Evolutionary conservation across 1,140 invertebrate genomes (phyloP), one percentile per base, ranked within the genome.

Genomic region (Bombus difficillimus): DNA sequence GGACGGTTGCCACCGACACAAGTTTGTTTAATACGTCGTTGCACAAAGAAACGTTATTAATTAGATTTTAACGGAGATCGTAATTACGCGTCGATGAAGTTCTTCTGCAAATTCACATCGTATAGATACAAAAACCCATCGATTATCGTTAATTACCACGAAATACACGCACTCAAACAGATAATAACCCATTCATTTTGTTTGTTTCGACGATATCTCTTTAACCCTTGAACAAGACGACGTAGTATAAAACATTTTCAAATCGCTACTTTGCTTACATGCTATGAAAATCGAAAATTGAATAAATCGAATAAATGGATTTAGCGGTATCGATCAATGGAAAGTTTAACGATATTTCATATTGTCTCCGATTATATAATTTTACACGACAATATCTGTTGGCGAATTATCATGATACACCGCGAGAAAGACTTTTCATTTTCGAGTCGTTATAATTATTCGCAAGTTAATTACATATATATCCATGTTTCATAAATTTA

Each of bases 311-410:
- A 47, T 18, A 47, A 47, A 43, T 39, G 22, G 25, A 32, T 81
- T 22, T 5, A 59, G 15, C 41, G 13, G 37, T 34, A 82, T 82
- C 12, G 43, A n/a, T 83, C 59, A 57, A 83, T 83, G 53, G 62
- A 69, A 68, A 68, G 74, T 83, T 62, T 0, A 3, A 15, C 59
- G 25, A 62, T n/a, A n/a, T n/a, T 62, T 62, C 12, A n/a, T 13
- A n/a, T 13, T 62, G 9, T 32, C 6, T 2, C 3, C 9, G 10
- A 18, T 79, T 64, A 13, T 34, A 4, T 3, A 2, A 25, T 15
- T 53, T 25, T 10, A 10, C 28, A 3, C 13, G 59, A n/a, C 4
- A 13, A n/a, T 41, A 62, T 75, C 57, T 41, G 5, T 13, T 12
- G 9, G 28, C 25, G 1, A 32, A 15, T 66, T 39, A 41, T 34